Percentiles rank a stretch among this genome's conserved stretches.
phyloP scores from a whole-genome alignment of 2,113 vertebrate genomes.

The Glaucidium brasilianum region DNA sequence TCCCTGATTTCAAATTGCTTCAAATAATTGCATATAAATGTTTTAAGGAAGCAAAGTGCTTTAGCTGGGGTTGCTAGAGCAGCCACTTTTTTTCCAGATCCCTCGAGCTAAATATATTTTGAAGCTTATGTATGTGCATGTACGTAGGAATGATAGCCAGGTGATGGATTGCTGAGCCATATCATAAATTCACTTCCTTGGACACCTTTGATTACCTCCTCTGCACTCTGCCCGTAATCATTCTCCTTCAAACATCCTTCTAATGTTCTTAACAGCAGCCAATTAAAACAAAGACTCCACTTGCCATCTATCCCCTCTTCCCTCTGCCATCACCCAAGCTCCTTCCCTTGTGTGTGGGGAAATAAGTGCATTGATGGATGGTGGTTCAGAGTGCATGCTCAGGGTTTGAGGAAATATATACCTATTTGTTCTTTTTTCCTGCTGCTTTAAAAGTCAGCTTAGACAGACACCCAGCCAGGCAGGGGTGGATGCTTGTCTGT shows the following conservation, averaged over 20 bases:
- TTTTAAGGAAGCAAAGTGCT: background rate
- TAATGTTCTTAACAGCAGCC: conserved; percentile 45
- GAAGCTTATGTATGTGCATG: background rate
- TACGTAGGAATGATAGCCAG: background rate
- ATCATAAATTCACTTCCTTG: conserved; percentile 32
- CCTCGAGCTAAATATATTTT: background rate
- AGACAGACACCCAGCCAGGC: background rate
- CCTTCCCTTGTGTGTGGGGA: background rate
- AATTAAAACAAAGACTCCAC: conserved; percentile 44
- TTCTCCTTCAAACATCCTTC: conserved; percentile 59
- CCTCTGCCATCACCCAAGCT: background rate
- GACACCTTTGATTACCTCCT: conserved; percentile 41
- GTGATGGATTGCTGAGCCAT: conserved; percentile 16
- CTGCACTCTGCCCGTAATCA: conserved; percentile 26
- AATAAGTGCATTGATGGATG: background rate
- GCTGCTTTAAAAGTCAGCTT: background rate
- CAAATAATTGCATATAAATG: background rate
- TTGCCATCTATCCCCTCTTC: background rate
- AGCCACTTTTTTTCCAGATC: background rate
- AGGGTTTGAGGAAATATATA: background rate
- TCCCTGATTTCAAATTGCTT: background rate
- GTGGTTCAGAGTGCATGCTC: background rate
- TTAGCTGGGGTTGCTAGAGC: background rate
- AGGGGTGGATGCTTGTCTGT: background rate
- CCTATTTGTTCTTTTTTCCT: background rate